Percentiles rank a stretch among this genome's conserved stretches.
Evolutionary conservation across 2,888 invertebrate species (phyloP).

Genomic region (Gymnosoma rotundatum): DNA sequence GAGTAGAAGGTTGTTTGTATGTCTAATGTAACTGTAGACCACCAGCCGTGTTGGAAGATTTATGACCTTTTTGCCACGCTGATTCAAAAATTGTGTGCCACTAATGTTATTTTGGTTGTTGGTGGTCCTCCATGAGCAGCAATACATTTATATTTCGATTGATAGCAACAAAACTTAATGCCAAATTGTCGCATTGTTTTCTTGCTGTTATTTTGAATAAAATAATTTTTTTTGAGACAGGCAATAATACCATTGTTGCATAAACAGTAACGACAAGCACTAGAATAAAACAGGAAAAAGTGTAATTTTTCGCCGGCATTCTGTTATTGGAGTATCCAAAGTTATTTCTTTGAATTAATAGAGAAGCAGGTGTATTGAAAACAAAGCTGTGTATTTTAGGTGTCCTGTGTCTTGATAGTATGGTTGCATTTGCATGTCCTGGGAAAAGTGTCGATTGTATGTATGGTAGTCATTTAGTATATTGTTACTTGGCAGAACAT

Average conservation of each 20-base stretch:
- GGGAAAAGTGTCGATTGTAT: neutral
- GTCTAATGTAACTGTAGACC: slow-evolving; percentile 47
- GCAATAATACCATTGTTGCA: slow-evolving; percentile 28
- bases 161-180: slow-evolving; percentile 53
- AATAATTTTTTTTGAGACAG: slow-evolving; percentile 42
- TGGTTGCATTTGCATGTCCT: neutral
- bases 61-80: slow-evolving; percentile 71
- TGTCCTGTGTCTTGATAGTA: neutral
- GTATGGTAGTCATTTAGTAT: slow-evolving; percentile 33
- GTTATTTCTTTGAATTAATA: neutral
- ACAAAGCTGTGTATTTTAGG: neutral
- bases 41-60: slow-evolving; percentile 70
- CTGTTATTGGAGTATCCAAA: slow-evolving; percentile 46
- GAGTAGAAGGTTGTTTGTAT: neutral
- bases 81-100: slow-evolving; percentile 63
- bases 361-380: neutral
- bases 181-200: slow-evolving; percentile 60
- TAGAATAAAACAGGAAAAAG: slow-evolving; percentile 52
- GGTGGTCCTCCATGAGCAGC: neutral
- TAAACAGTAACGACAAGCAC: neutral
- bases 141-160: slow-evolving; percentile 5
- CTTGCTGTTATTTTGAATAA: slow-evolving; percentile 17
- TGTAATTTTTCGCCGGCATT: slow-evolving; percentile 60
- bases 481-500: neutral
- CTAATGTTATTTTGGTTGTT: slow-evolving; percentile 38